Base-by-base conservation (phyloP, 1,140 invertebrate genomes). In the Pseudomyrmex flavicornis region DNA sequence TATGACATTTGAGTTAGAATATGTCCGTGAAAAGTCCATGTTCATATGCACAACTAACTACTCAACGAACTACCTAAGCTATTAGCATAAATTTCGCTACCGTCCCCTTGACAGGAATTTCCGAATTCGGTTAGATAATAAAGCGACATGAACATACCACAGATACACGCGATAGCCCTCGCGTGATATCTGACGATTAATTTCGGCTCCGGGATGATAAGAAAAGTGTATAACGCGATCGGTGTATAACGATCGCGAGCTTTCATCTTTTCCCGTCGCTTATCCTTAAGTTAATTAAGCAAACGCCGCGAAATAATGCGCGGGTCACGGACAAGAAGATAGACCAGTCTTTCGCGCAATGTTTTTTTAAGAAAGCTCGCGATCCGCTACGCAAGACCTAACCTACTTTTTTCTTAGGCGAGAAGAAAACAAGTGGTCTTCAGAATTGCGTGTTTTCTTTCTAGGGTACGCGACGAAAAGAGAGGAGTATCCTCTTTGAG, bases 281-380 rank as follows among this genome's bases (percentile, higher is more conserved):
- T 79, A 79, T 79, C 76, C 65, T 66, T 79, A 79, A 72, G 66
- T 80, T 80, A 80, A 80, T 80, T 72, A 80, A 52, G 20, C 52
- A 35, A 79, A 70, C 12, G 35, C 52, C 35, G 46, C 22, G 54
- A 80, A 80, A 61, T 80, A 80, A 80, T 66, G 66, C 76, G 66
- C 56, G 66, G 76, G 76, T 80, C 76, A 80, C 10, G 76, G 76
- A 80, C 76, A n/a, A 80, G 44, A 61, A 70, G 22, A 17, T 4
- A n/a, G 46, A 10, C 12, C 54, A 22, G 46, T 44, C 15, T 63
- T 58, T 56, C 15, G 46, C 3, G 15, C 35, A 35, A 35, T 35
- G 35, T 20, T 50, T 26, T 22, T 50, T 58, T 2, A 80, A 80
- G 20, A 61, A 72, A 48, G 20, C 35, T 56, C 20, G 52, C 20